Evolutionary conservation across 2,797 vertebrate genomes (phyloP).

Genomic region (Aplochiton taeniatus): DNA sequence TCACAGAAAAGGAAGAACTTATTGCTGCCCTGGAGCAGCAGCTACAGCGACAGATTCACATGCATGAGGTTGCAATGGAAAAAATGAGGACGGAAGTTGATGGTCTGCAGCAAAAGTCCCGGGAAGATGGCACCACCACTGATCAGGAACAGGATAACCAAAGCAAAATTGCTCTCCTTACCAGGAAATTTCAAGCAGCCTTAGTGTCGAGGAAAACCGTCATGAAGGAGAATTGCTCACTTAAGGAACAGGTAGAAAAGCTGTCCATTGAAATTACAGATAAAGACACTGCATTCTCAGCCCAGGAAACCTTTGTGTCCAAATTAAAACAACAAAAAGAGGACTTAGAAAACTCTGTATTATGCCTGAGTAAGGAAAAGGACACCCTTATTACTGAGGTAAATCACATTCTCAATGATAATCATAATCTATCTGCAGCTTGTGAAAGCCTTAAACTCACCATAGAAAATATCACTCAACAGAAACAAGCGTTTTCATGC

Average conservation of each 20-base stretch:
- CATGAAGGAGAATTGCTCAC: slow-evolving; percentile 76
- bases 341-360: slow-evolving; percentile 51
- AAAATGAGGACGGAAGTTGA: slow-evolving; percentile 52
- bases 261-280: slow-evolving; percentile 63
- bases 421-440: slow-evolving; percentile 81
- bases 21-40: slow-evolving; percentile 68
- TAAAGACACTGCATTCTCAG: slow-evolving; percentile 50
- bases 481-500: slow-evolving; percentile 88
- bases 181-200: slow-evolving; percentile 85
- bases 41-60: slow-evolving; percentile 62
- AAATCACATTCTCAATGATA: slow-evolving; percentile 75
- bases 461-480: slow-evolving; percentile 87
- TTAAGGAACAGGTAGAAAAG: slow-evolving; percentile 73
- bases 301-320: slow-evolving; percentile 57
- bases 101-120: slow-evolving; percentile 63
- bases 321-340: slow-evolving; percentile 63
- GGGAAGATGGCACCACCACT: slow-evolving; percentile 49
- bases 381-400: slow-evolving; percentile 64
- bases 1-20: slow-evolving; percentile 60
- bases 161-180: slow-evolving; percentile 67
- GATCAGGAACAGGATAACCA: slow-evolving; percentile 54
- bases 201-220: slow-evolving; percentile 85
- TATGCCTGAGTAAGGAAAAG: slow-evolving; percentile 55
- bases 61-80: slow-evolving; percentile 44
- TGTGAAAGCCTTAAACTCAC: slow-evolving; percentile 88